Base-by-base conservation (phyloP, 2,888 invertebrate genomes). In the Ophion ventricosus region DNA sequence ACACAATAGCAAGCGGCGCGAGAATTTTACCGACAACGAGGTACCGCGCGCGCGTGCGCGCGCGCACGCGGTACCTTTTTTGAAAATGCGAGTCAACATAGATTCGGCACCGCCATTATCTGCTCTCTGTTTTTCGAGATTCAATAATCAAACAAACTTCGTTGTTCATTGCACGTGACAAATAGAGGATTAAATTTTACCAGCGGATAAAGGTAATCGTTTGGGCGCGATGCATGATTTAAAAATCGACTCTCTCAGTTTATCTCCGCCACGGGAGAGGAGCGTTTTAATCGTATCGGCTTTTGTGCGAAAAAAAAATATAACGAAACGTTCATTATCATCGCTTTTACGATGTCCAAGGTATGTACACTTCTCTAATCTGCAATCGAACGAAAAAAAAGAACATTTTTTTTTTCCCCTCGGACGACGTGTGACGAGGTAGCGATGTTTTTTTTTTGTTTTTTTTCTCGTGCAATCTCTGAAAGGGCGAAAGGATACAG, bases 31-130 rank as follows among this genome's bases (percentile, higher is more conserved):
- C 70, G 59, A 80, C 67, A 73, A 56, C 56, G 80, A 69, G 87
- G n/a, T n/a, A n/a, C n/a, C n/a, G n/a, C n/a, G n/a, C n/a, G n/a
- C n/a, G n/a, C n/a, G n/a, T n/a, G n/a, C n/a, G n/a, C n/a, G n/a
- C n/a, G n/a, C 35, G 35, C 78, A 88, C 85, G 87, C 80, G 88
- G 86, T 80, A 69, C 85, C 61, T 83, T 87, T 89, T 89, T 87
- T 82, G 77, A 82, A 86, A 70, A 67, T 69, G 64, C 70, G 77
- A 73, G 66, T 54, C 73, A 23, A 80, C 26, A 73, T n/a, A 54
- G 80, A 64, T 64, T 74, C 74, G 26, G 81, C 81, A 25, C 72
- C 74, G 78, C 70, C 57, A 56, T 78, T 74, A 69, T 72, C 59
- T 56, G 35, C 75, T 79, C 88, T 86, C 74, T 87, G 88, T 87